phyloP scores from a whole-genome alignment of 2,888 invertebrate genomes.

The Rhaphigaster nebulosa region DNA sequence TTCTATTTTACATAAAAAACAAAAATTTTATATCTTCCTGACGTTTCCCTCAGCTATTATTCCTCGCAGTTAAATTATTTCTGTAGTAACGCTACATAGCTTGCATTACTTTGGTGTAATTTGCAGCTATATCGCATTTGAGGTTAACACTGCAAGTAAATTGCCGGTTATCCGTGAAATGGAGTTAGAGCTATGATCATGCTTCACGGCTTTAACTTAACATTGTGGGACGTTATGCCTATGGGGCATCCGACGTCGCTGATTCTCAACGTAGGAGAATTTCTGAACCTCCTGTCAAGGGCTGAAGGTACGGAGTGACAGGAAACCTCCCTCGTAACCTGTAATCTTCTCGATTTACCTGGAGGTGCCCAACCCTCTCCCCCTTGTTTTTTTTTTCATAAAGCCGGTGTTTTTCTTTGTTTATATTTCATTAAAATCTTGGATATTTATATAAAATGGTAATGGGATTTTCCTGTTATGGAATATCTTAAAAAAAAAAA shows the following conservation, averaged over 20 bases:
- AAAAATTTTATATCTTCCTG: not conserved
- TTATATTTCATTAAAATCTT: not conserved
- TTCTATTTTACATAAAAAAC: not conserved
- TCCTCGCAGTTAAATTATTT: not conserved
- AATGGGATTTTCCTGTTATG: not conserved
- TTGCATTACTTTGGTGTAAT: not conserved
- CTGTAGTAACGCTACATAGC: not conserved
- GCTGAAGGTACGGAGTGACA: constrained; percentile 12
- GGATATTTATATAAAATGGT: not conserved
- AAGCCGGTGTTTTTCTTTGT: not conserved
- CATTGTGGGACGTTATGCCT: not conserved
- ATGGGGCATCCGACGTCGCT: not conserved
- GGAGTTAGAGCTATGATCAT: not conserved
- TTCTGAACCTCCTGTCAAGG: constrained; percentile 1
- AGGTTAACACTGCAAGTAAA: not conserved
- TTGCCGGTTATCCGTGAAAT: not conserved
- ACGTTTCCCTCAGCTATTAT: not conserved
- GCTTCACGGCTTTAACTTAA: not conserved
- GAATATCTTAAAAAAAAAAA: not conserved
- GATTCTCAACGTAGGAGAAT: not conserved
- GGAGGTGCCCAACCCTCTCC: constrained; percentile 14
- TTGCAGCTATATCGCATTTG: not conserved
- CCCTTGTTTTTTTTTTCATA: not conserved
- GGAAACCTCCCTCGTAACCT: constrained; percentile 27
- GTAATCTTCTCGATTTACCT: constrained; percentile 41